These are phyloP conservation scores for Heloderma charlesbogerti DNA, from an alignment of 2,113 vertebrate genomes.

Conservation along the genomic window DNA sequence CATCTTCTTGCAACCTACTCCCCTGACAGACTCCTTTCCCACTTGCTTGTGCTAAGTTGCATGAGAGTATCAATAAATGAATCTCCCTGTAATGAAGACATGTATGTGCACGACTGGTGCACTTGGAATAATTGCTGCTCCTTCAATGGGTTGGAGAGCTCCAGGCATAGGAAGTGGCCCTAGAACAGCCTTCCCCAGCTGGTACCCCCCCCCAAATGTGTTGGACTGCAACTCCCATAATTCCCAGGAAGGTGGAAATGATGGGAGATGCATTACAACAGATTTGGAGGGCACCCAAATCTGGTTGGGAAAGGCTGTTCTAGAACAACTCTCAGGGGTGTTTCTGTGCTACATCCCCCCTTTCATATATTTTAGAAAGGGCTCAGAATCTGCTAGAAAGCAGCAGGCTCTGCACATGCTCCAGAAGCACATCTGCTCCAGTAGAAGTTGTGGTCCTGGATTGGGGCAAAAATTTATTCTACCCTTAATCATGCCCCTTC, in stretches of 20 bases:
- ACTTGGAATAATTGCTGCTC: background rate
- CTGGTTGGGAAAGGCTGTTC: background rate
- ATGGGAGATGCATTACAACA: too few species aligned
- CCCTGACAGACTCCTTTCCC: background rate
- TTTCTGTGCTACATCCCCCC: too few species aligned
- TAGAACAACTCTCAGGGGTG: too few species aligned
- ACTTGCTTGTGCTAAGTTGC: background rate
- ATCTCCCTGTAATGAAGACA: background rate
- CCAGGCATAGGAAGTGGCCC: background rate
- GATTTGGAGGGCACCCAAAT: too few species aligned
- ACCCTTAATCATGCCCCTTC: background rate
- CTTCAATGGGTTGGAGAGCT: background rate
- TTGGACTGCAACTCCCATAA: too few species aligned
- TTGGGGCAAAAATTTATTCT: background rate
- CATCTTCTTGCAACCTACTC: background rate
- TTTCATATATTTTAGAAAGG: background rate
- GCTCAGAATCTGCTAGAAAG: background rate
- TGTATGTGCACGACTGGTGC: background rate
- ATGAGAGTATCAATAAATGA: background rate
- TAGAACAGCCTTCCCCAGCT: too few species aligned
- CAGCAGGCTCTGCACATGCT: background rate
- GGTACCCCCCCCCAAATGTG: too few species aligned
- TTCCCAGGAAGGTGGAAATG: too few species aligned
- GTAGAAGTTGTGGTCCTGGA: background rate
- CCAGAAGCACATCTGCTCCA: background rate